These are phyloP conservation scores for Drosophila hydei DNA, from an alignment of 1,140 invertebrate species.

Conservation along the genomic window DNA sequence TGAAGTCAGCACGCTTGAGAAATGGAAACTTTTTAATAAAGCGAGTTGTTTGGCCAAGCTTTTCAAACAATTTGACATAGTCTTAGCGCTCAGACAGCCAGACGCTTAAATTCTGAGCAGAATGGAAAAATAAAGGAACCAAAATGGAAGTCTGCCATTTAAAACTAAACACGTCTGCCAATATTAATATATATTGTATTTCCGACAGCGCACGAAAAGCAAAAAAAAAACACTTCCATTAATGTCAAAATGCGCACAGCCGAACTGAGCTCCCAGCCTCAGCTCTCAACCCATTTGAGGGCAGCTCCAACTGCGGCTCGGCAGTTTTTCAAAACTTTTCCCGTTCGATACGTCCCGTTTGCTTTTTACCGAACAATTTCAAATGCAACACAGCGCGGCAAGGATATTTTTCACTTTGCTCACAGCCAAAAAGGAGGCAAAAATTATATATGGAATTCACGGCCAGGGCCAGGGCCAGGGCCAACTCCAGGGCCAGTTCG, in stretches of 20 bases:
- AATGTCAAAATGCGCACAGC: conserved; percentile 44
- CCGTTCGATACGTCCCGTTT: conserved; percentile 42
- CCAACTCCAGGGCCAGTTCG: neutral
- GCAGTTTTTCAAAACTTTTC: conserved; percentile 48
- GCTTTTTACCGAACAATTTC: conserved; percentile 53
- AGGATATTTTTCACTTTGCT: conserved; percentile 75
- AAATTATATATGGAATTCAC: conserved; percentile 76
- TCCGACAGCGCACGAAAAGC: neutral
- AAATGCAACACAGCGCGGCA: conserved; percentile 65
- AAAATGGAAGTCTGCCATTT: conserved; percentile 22
- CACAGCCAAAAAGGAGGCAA: conserved; percentile 19
- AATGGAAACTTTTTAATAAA: conserved; percentile 1
- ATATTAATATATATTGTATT: conserved; percentile 48
- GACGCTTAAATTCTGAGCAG: conserved; percentile 14
- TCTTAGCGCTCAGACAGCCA: conserved; percentile 5
- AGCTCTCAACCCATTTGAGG: conserved; percentile 2
- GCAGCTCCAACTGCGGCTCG: neutral
- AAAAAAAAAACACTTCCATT: conserved; percentile 40
- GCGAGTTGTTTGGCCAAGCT: neutral
- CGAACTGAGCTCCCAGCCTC: neutral
- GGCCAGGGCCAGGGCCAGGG: conserved; percentile 64
- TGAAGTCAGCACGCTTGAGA: neutral
- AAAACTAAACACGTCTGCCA: conserved; percentile 47
- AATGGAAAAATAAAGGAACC: neutral
- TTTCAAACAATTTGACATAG: conserved; percentile 24